Evolutionary conservation across 2,797 vertebrate species (phyloP).

Genomic region (Chaetodon trifasciatus): DNA sequence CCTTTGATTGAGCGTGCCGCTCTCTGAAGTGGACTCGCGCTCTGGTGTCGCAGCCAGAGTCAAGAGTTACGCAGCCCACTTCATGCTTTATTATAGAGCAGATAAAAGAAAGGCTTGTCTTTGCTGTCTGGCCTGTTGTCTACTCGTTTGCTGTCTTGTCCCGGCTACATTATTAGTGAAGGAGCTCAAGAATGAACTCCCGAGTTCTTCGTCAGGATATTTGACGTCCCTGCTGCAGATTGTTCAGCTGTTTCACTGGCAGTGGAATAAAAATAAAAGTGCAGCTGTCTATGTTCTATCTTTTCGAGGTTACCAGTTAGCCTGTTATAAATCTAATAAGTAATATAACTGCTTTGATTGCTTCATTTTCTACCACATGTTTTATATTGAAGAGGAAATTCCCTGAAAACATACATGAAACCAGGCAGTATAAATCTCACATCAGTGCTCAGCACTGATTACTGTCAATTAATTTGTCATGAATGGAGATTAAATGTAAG

Average conservation of each 20-base stretch:
- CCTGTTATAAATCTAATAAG: neutral
- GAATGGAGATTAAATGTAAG: no score
- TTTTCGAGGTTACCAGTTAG: no score
- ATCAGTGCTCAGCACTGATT: no score
- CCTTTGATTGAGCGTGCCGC: constrained; percentile 53
- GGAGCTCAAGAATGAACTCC: constrained; percentile 40
- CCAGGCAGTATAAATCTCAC: no score
- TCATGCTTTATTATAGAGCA: constrained; percentile 68
- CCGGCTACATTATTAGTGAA: constrained; percentile 48
- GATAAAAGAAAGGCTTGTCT: constrained; percentile 66
- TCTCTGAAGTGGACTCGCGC: constrained; percentile 53
- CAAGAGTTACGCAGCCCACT: constrained; percentile 59
- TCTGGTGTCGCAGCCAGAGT: constrained; percentile 28
- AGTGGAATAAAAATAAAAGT: constrained; percentile 8
- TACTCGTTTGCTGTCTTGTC: constrained; percentile 14
- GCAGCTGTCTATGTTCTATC: neutral
- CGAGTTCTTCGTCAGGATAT: constrained; percentile 37
- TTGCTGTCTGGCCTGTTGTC: constrained; percentile 49
- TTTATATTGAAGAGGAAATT: no score
- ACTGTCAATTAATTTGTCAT: no score
- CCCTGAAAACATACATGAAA: neutral
- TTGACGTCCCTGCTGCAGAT: neutral
- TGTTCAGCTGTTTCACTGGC: constrained; percentile 18
- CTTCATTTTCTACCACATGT: no score
- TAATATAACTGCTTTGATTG: no score